Evolutionary conservation across 2,113 vertebrate genomes (phyloP).

Genomic region (Gobio gobio): DNA sequence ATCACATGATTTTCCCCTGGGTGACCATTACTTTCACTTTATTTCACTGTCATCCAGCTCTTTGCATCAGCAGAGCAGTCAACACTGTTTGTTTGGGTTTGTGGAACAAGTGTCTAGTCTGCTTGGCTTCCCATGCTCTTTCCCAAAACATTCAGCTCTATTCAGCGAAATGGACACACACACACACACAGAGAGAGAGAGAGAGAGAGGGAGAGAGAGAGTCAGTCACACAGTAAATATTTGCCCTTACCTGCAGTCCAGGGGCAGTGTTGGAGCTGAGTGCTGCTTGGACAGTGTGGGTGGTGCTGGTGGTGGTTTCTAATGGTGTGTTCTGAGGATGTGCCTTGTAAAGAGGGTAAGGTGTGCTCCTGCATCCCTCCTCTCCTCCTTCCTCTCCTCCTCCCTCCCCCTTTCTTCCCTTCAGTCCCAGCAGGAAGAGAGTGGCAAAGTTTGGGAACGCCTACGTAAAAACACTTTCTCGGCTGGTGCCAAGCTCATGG

Average conservation of each 20-base stretch:
- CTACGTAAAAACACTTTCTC: slow-evolving; percentile 53
- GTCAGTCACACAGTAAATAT: slow-evolving; percentile 62
- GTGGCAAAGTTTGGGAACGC: slow-evolving; percentile 63
- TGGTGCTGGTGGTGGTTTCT: slow-evolving; percentile 61
- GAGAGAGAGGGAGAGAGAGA: slow-evolving; percentile 17
- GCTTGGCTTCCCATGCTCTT: slow-evolving; percentile 41
- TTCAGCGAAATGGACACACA: slow-evolving; percentile 20
- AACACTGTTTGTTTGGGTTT: slow-evolving; percentile 70
- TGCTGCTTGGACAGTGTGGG: slow-evolving; percentile 63
- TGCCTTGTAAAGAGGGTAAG: slow-evolving; percentile 75
- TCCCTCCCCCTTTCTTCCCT: slow-evolving; percentile 37
- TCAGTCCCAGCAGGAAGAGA: slow-evolving; percentile 57
- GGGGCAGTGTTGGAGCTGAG: slow-evolving; percentile 70
- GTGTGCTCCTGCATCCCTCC: slow-evolving; percentile 78
- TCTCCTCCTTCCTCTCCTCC: slow-evolving; percentile 48
- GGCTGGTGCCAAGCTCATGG: slow-evolving; percentile 57
- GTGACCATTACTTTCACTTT: slow-evolving; percentile 10
- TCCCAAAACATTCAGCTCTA: slow-evolving; percentile 44
- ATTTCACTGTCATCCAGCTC: slow-evolving; percentile 14
- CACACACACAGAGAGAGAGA: slow-evolving; percentile 51
- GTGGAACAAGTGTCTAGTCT: slow-evolving; percentile 65
- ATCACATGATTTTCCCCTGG: background rate
- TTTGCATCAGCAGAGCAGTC: slow-evolving; percentile 57
- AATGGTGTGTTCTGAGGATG: slow-evolving; percentile 69
- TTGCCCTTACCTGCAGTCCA: slow-evolving; percentile 79